These are phyloP conservation scores for Periophthalmus modestus DNA, from an alignment of 2,113 vertebrate species.

Conservation along the genomic window DNA sequence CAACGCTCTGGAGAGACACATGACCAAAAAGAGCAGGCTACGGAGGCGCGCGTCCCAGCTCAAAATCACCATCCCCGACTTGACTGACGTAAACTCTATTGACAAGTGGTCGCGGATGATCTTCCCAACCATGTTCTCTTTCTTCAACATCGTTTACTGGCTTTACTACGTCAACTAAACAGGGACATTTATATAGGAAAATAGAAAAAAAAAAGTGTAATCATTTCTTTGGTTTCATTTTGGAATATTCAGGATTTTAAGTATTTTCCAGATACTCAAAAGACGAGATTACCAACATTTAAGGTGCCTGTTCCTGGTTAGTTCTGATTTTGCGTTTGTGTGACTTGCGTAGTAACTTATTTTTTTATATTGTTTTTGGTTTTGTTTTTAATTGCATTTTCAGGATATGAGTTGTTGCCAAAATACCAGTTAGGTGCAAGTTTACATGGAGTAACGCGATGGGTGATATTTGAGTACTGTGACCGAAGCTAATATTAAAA, in stretches of 20 bases:
- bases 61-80: constrained; percentile 96
- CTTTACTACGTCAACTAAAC: constrained; percentile 96
- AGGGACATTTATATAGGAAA: constrained; percentile 60
- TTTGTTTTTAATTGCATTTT: constrained; percentile 45
- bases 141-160: constrained; percentile 98
- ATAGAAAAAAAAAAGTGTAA: constrained; percentile 16
- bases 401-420: constrained; percentile 47
- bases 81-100: constrained; percentile 98
- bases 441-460: constrained; percentile 15
- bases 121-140: constrained; percentile 97
- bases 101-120: constrained; percentile 98
- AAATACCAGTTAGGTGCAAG: constrained; percentile 43
- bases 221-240: constrained; percentile 67
- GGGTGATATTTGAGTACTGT: constrained; percentile 25
- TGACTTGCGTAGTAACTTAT: constrained; percentile 38
- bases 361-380: constrained; percentile 26
- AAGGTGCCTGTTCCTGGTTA: constrained; percentile 72
- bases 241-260: constrained; percentile 68
- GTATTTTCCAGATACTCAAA: constrained; percentile 83
- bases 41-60: constrained; percentile 92
- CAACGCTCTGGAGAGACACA: constrained; percentile 90
- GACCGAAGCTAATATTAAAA: constrained; percentile 26
- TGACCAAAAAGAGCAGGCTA: constrained; percentile 95
- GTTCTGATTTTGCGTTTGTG: constrained; percentile 38
- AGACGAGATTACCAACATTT: constrained; percentile 62